These are phyloP conservation scores for Nomia melanderi DNA, from an alignment of 1,140 invertebrate genomes.

Conservation along the genomic window DNA sequence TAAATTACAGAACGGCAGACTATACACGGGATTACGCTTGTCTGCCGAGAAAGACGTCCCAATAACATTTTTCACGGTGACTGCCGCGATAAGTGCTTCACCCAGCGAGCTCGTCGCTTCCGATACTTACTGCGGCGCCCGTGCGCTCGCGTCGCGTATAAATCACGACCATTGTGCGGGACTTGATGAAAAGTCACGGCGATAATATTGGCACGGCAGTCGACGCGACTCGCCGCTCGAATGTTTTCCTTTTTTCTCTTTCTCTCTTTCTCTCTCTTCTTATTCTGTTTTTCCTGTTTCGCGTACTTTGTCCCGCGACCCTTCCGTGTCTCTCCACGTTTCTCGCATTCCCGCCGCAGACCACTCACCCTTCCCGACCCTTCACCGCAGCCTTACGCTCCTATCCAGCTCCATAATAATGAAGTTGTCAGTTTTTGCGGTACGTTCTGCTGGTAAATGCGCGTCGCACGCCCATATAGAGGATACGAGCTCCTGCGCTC, in stretches of 20 bases:
- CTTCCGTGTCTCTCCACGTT: background rate
- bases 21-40: slow-evolving; percentile 2
- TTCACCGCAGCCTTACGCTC: background rate
- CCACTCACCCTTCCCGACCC: background rate
- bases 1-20: slow-evolving; percentile 31
- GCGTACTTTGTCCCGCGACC: background rate
- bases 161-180: slow-evolving; percentile 41
- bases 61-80: slow-evolving; percentile 36
- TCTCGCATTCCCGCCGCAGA: background rate
- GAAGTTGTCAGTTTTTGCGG: slow-evolving; percentile 57
- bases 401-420: slow-evolving; percentile 42
- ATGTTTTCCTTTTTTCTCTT: slow-evolving; percentile 10
- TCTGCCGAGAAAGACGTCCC: slow-evolving; percentile 4
- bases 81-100: slow-evolving; percentile 30
- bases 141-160: slow-evolving; percentile 1
- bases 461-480: background rate
- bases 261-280: too few species aligned
- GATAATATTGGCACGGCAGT: slow-evolving; percentile 47
- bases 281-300: too few species aligned
- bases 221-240: slow-evolving; percentile 5
- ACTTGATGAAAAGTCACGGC: slow-evolving; percentile 53
- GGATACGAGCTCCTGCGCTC: too few species aligned
- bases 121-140: background rate
- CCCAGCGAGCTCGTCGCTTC: background rate
- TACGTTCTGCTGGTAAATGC: slow-evolving; percentile 13